A percentile compares a stretch with the other conserved stretches of the same genome.
Conservation (phyloP, 1,140 invertebrate species). For the Drosophila sp. region DNA sequence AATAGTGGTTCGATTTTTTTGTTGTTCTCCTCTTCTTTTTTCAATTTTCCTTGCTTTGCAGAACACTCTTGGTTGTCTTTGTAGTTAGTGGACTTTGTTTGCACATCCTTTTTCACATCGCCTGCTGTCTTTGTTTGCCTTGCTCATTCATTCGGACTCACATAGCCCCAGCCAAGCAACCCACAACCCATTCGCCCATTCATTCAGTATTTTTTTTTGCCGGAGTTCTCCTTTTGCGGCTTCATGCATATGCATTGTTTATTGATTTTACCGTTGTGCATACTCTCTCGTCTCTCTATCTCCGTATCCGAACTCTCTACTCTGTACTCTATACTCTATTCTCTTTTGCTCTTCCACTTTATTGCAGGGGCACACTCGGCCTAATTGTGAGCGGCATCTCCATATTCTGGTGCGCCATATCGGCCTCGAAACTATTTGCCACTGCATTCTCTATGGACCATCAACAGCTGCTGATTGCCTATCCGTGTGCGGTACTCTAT, state of each 20-base stretch:
- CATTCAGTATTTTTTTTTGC: conserved; percentile 24
- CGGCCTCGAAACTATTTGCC: conserved; percentile 94
- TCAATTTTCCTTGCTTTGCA: conserved; percentile 3
- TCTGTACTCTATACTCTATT: conserved; percentile 33
- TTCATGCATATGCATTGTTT: conserved; percentile 79
- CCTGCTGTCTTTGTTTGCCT: conserved; percentile 74
- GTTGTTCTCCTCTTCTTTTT: background rate
- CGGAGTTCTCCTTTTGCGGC: conserved; percentile 5
- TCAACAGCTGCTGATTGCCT: conserved; percentile 92
- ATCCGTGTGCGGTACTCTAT: conserved; percentile 93
- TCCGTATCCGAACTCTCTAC: conserved; percentile 47
- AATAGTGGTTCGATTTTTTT: background rate
- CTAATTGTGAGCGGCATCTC: conserved; percentile 86
- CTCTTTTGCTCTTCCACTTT: conserved; percentile 39
- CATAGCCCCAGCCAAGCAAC: conserved; percentile 9
- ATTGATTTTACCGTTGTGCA: conserved; percentile 57
- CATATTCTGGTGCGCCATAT: conserved; percentile 92
- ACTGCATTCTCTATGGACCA: conserved; percentile 89
- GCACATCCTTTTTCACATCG: conserved; percentile 67
- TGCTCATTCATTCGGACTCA: conserved; percentile 73
- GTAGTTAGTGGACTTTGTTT: conserved; percentile 59
- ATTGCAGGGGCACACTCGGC: conserved; percentile 84
- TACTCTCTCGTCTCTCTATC: conserved; percentile 21
- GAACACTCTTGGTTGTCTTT: conserved; percentile 38
- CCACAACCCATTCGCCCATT: background rate